Evolutionary conservation across 2,888 invertebrate species (phyloP).

Genomic region (Odontothrips loti): DNA sequence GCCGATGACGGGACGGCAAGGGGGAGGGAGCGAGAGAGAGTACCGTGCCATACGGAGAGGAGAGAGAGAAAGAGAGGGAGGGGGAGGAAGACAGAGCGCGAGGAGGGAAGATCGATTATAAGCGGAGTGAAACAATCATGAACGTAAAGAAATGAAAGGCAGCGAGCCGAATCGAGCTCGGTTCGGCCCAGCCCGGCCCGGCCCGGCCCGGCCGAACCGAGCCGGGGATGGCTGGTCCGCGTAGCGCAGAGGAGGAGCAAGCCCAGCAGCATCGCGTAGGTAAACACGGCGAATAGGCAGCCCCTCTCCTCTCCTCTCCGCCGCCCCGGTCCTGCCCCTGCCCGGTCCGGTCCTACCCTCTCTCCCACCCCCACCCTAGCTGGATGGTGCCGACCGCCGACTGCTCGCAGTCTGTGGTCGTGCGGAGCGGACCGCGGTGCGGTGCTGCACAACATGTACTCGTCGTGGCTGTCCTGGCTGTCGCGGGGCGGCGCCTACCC

Average conservation of each 20-base stretch:
- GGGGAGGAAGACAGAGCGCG: neutral
- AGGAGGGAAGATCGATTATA: conserved; percentile 5
- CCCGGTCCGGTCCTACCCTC: conserved; percentile 21
- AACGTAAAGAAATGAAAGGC: conserved; percentile 20
- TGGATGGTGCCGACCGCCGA: conserved; percentile 35
- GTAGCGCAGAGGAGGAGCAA: conserved; percentile 31
- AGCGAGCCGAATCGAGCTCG: neutral
- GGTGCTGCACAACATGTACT: conserved; percentile 44
- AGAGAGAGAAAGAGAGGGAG: neutral
- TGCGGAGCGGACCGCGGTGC: conserved; percentile 20
- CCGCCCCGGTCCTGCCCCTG: conserved; percentile 27
- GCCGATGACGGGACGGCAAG: neutral
- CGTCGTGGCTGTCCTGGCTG: conserved; percentile 49
- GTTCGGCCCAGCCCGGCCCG: neutral
- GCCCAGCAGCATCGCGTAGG: conserved; percentile 37
- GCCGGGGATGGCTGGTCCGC: neutral
- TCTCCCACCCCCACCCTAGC: conserved; percentile 27
- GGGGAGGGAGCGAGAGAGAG: neutral
- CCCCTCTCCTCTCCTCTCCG: neutral
- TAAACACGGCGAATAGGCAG: conserved; percentile 34
- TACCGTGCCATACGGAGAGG: no score
- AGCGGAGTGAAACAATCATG: conserved; percentile 8
- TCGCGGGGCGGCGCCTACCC: conserved; percentile 24
- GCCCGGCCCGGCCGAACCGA: neutral
- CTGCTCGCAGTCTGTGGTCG: conserved; percentile 33